These are phyloP conservation scores for Cavia aperea DNA, from an alignment of 2,113 vertebrate species.

Conservation along the genomic window DNA sequence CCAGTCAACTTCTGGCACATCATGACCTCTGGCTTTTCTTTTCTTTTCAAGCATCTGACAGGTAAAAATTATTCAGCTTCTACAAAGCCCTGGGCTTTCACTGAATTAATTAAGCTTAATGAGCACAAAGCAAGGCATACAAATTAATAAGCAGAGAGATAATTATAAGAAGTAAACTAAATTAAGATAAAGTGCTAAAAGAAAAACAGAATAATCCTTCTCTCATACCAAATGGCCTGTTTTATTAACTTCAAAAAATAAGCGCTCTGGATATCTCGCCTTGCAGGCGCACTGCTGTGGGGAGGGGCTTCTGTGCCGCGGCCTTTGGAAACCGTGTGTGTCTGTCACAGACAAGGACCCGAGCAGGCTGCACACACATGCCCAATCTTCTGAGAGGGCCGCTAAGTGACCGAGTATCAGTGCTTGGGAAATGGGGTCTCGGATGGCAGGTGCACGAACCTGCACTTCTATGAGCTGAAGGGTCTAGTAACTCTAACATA, in stretches of 20 bases:
- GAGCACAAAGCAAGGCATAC: not conserved
- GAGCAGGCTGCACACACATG: not conserved
- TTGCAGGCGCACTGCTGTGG: not conserved
- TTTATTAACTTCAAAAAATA: not conserved
- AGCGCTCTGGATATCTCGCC: not conserved
- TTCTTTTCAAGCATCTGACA: not conserved
- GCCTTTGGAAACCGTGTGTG: not conserved
- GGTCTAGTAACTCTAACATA: not conserved
- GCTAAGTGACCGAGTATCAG: not conserved
- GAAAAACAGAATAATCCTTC: slow-evolving; percentile 29
- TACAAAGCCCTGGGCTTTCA: slow-evolving; percentile 17
- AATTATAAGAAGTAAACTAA: slow-evolving; percentile 18
- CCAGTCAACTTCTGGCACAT: not conserved
- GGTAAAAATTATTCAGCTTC: slow-evolving; percentile 25
- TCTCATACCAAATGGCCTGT: slow-evolving; percentile 13
- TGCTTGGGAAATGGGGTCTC: not conserved
- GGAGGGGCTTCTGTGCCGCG: not conserved
- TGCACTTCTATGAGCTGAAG: not conserved
- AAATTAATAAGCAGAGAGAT: slow-evolving; percentile 10
- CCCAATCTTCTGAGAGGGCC: not conserved
- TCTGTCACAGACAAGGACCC: not conserved
- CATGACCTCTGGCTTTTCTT: slow-evolving; percentile 11
- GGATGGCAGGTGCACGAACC: not conserved
- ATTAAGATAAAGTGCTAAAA: slow-evolving; percentile 40
- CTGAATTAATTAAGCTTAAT: slow-evolving; percentile 29